Base-by-base conservation (phyloP, 2,888 invertebrate genomes). In the Slavum lentiscoides region DNA sequence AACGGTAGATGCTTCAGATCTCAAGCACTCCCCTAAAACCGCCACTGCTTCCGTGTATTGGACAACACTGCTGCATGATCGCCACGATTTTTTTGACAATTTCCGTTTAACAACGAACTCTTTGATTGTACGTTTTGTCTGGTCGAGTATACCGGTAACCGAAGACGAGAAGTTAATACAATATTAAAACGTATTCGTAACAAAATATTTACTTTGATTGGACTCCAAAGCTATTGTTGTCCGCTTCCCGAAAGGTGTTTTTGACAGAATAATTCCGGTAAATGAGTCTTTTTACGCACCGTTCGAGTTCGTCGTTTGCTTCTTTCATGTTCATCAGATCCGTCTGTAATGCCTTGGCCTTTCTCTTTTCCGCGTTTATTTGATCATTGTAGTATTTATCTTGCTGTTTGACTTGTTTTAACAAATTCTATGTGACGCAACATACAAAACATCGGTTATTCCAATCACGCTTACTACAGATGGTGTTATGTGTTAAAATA, bases 321-420 rank as follows among this genome's bases (percentile, higher is more conserved):
- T 62, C 21, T n/a, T 19, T 70, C 55, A 30, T n/a, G 7, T 6
- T 19, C 11, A 19, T 62, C 30, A 77, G 0, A 30, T 92, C 91
- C 61, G 89, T 89, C 83, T 92, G 89, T 1, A 91, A 90, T 84
- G 92, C 91, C 83, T 91, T 93, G 82, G 91, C 91, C 84, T 92
- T 93, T 74, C 88, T 88, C 74, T 91, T 89, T 86, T 94, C 94
- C 0, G 86, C 86, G 83, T 91, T 90, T 21, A 94, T 86, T 85
- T 93, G 92, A 83, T 92, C 91, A 82, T 90, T 91, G 84, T 90
- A 90, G 85, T 91, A 92, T 87, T 94, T 94, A 3, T 89, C 89
- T 85, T 94, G 94, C 49, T 94, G 86, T 81, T 90, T 88, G 15
- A 93, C 86, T 84, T 91, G 91, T 61, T 93, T 89, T 76, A 92